Evolutionary conservation across 1,140 invertebrate species (phyloP), one percentile per base, ranked within the genome.

Genomic region (Drosophila pruinosa): DNA sequence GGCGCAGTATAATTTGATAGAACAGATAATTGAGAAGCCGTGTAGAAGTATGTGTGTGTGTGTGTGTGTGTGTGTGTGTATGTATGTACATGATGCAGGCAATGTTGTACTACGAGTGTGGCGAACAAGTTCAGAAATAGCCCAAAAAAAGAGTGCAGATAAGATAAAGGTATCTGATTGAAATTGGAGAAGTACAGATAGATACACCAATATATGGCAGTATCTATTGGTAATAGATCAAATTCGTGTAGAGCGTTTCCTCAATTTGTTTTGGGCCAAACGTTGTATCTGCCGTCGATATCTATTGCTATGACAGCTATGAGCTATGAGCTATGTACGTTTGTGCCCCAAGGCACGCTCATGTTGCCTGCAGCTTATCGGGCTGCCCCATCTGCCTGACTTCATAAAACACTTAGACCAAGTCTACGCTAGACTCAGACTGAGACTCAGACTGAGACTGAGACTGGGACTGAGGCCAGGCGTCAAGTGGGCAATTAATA

Each of bases 401-500:
- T 86, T 76, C 81, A 86, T 86, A 86, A 86, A 81, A 86, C 81
- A 86, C 81, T 86, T 88, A 86, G 80, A 67, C 47, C 17, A 54
- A 41, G 34, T 41, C 50, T 48, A 14, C 10, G 53, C 7, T 26
- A 38, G 62, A 54, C 28, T 17, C 24, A 59, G 56, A 54, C 50
- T 43, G 5, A 7, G 26, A n/a, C 17, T 14, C 34, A 21, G 36
- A 21, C 45, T 15, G 58, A 39, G 54, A 14, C 17, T 43, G 5
- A 7, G 26, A n/a, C 17, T 14, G 43, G 17, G 36, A 21, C 45
- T 15, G 58, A 39, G 54, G 50, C 52, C 50, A 68, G 81, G 79
- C 73, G 81, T 81, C 81, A 86, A 86, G 82, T 86, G 81, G 82
- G 50, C 81, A 86, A 86, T 86, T 85, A 86, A 86, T 88, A 88